Conservation (phyloP, 2,113 vertebrate genomes). For the Thymallus thymallus region DNA sequence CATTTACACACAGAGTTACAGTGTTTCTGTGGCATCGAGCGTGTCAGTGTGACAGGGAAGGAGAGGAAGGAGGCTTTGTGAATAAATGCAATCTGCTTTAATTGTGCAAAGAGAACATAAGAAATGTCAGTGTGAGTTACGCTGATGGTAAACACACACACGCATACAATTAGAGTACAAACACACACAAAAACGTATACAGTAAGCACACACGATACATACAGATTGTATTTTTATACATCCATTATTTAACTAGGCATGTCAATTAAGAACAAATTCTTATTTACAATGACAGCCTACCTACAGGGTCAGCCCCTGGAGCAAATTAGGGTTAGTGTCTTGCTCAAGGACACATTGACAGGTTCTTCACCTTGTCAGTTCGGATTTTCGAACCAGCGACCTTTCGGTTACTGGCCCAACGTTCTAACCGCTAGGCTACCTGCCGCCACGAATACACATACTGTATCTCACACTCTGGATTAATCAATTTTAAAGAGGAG, state of each 20-base stretch:
- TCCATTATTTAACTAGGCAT: no score
- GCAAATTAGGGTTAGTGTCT: no score
- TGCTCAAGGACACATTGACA: no score
- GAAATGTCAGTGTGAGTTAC: slow-evolving; percentile 14
- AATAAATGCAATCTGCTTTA: slow-evolving; percentile 49
- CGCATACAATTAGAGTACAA: background rate
- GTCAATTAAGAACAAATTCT: no score
- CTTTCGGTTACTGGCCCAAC: no score
- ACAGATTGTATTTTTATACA: no score
- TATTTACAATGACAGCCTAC: no score
- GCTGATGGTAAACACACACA: slow-evolving; percentile 4
- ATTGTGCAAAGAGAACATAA: slow-evolving; percentile 57
- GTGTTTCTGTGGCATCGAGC: slow-evolving; percentile 31
- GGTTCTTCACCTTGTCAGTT: no score
- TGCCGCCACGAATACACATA: background rate
- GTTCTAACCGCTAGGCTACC: no score
- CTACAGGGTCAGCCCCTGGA: no score
- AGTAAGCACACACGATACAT: background rate
- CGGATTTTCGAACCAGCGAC: no score
- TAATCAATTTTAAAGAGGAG: slow-evolving; percentile 47
- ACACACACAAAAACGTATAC: no score
- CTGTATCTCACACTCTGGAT: slow-evolving; percentile 35
- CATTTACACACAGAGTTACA: slow-evolving; percentile 24
- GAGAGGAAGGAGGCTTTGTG: slow-evolving; percentile 28
- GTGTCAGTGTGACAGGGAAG: slow-evolving; percentile 17